Base-by-base conservation (phyloP, 1,140 invertebrate genomes). In the Danaus melanippus region DNA sequence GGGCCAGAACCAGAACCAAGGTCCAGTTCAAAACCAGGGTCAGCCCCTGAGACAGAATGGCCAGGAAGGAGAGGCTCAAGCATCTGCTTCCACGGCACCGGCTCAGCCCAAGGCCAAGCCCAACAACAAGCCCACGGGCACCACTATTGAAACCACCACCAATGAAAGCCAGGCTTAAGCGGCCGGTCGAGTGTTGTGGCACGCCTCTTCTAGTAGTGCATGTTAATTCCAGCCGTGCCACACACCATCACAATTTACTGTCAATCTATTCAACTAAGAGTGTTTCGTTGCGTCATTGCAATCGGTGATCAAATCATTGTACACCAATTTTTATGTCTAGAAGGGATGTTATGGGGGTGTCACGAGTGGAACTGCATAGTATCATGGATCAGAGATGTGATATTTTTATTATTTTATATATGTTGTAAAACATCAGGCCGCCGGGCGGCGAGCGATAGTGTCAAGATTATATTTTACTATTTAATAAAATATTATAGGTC, bases 141-240 rank as follows among this genome's bases (percentile, higher is more conserved):
- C 77, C 56, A 79, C 71, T 57, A 76, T 81, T 55, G 86, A 87
- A 56, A 74, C 79, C 50, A 84, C 84, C 60, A 84, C 83, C 63
- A 81, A 84, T 67, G 84, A 88, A 74, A 88, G 84, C 76, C 86
- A 88, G 74, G 86, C 86, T 67, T 88, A 78, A 59, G 52, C 48
- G 48, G 54, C 51, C 64, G 51, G 58, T 62, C 53, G 49, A 50
- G 46, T 42, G 12, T 60, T 71, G 76, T 71, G 78, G 76, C 73
- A 72, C 74, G 65, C 51, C 58, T 58, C 15, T 15, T 15, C 50
- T 66, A 67, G 74, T 79, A 79, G 72, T 79, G 69, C 61, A 70
- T 71, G 59, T 71, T 57, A 53, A 64, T 74, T 72, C 70, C 75
- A 74, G 64, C 60, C 63, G 78, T 72, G 73, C 72, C 74, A 60